phyloP scores from a whole-genome alignment of 2,113 vertebrate genomes.

The Sphyrna mokarran region DNA sequence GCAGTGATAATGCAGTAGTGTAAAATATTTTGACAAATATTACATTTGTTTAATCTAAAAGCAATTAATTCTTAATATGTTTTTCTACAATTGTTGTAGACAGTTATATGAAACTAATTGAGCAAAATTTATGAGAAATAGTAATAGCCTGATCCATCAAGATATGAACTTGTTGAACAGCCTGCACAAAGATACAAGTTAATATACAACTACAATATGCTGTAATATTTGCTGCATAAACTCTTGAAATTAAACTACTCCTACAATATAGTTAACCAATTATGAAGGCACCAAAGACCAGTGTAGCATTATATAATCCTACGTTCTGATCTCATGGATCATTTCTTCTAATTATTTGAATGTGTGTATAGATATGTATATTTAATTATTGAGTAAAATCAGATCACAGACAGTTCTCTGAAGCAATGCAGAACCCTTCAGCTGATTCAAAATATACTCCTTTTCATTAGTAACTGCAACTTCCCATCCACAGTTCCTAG shows the following conservation, averaged over 20 bases:
- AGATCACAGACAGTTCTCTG: neutral
- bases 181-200: neutral
- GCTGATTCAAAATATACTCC: neutral
- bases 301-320: neutral
- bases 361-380: neutral
- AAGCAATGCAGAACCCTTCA: neutral
- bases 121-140: neutral
- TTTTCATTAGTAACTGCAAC: neutral
- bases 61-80: neutral
- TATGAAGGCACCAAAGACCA: neutral
- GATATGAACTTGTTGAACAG: neutral
- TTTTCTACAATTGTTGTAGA: neutral
- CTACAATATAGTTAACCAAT: neutral
- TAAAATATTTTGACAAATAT: neutral
- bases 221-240: neutral
- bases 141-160: neutral
- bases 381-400: neutral
- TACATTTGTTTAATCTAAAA: neutral
- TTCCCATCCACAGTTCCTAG: neutral
- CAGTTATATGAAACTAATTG: neutral
- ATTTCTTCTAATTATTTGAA: neutral
- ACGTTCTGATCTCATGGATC: neutral
- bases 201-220: neutral
- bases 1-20: neutral
- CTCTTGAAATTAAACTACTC: neutral